Evolutionary conservation across 2,113 vertebrate species (phyloP).

Genomic region (Copsychus sechellarum): DNA sequence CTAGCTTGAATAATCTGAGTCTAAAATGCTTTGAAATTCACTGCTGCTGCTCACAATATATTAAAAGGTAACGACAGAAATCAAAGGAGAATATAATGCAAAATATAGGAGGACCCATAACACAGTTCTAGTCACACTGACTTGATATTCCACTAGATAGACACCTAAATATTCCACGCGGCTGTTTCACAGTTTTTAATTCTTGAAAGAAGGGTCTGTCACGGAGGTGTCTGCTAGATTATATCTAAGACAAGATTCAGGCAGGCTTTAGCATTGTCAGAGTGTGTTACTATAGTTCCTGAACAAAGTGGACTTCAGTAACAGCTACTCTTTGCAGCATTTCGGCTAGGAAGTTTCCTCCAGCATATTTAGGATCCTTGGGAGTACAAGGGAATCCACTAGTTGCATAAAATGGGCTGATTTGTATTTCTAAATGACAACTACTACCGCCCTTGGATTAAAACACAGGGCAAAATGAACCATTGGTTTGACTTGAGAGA

Average conservation of each 20-base stretch:
- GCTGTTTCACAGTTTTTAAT: not conserved
- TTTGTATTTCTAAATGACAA: not conserved
- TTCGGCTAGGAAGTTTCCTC: not conserved
- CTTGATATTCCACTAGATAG: not conserved
- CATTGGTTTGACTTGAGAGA: not conserved
- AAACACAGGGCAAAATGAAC: not conserved
- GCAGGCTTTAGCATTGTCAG: not conserved
- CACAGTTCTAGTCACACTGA: not conserved
- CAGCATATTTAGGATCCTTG: not conserved
- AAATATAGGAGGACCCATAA: not conserved
- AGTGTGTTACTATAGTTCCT: not conserved
- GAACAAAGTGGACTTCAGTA: not conserved
- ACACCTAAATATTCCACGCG: not conserved
- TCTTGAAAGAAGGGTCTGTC: not conserved
- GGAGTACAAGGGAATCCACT: not conserved
- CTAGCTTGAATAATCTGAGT: not conserved
- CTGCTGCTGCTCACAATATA: not conserved
- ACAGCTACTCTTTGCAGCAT: not conserved
- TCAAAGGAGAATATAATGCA: not conserved
- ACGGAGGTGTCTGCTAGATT: not conserved
- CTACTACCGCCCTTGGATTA: not conserved
- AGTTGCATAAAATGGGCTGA: not conserved
- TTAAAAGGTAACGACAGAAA: not conserved
- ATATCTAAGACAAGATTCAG: not conserved
- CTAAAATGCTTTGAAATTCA: not conserved